Conservation (phyloP, 1,140 invertebrate species). For the Tenebrio molitor region DNA sequence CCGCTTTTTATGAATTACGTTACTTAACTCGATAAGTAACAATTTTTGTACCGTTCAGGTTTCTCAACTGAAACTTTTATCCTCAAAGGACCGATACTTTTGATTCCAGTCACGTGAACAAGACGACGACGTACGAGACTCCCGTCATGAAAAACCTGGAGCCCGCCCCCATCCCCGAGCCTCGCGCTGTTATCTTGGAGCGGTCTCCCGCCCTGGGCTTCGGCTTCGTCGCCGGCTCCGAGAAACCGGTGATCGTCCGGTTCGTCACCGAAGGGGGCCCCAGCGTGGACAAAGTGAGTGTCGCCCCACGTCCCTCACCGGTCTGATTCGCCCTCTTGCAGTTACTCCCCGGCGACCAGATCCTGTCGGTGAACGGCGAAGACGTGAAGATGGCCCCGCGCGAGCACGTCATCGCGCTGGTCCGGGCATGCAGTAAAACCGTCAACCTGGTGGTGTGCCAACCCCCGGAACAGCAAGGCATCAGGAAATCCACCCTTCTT, state of each 20-base stretch:
- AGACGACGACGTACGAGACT: conserved; percentile 90
- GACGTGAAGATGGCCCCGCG: conserved; percentile 87
- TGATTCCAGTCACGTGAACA: conserved; percentile 87
- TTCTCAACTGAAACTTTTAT: too few relatives aligned
- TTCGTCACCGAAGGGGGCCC: conserved; percentile 90
- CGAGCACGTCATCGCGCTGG: conserved; percentile 91
- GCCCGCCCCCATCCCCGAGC: conserved; percentile 80
- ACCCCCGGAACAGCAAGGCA: conserved; percentile 77
- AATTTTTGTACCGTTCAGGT: too few relatives aligned
- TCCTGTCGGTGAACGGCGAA: conserved; percentile 90
- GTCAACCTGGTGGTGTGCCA: conserved; percentile 87
- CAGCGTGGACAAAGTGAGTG: conserved; percentile 81
- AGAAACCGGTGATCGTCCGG: conserved; percentile 90
- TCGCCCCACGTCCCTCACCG: too few relatives aligned
- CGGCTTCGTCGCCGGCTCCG: conserved; percentile 93
- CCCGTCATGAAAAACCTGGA: conserved; percentile 67
- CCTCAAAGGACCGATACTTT: too few relatives aligned
- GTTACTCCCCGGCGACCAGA: conserved; percentile 91
- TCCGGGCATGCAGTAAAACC: conserved; percentile 82
- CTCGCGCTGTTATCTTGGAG: conserved; percentile 79
- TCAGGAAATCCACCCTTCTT: conserved; percentile 84
- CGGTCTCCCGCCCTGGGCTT: conserved; percentile 86
- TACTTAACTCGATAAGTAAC: too few relatives aligned
- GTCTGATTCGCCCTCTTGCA: conserved; percentile 61
- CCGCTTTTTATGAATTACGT: too few relatives aligned